These are phyloP conservation scores for Ciona savignyi DNA, from an alignment of 23 tunicate genomes.

Conservation along the genomic window DNA sequence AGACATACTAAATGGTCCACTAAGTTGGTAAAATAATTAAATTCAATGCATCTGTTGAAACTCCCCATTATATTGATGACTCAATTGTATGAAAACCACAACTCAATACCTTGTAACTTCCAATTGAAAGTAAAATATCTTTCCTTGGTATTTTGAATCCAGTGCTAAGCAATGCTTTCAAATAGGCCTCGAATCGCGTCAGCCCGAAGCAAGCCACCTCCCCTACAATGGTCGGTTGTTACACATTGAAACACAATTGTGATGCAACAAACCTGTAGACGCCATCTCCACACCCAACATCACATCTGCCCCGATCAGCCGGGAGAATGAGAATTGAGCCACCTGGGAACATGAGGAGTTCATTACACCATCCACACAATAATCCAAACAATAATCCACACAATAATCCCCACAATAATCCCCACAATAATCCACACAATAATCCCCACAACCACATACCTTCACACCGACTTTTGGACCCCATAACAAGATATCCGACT, in stretches of 20 bases:
- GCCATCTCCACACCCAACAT: slow-evolving; percentile 99
- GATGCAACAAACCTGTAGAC: slow-evolving; percentile 57
- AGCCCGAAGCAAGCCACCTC: slow-evolving; percentile 93
- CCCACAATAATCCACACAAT: too few species aligned
- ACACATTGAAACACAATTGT: too few species aligned
- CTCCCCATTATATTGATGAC: too few species aligned
- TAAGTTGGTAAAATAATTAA: too few species aligned
- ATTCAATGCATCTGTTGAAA: too few species aligned
- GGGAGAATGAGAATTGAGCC: slow-evolving; percentile 88
- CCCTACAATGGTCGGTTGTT: slow-evolving; percentile 27
- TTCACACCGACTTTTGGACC: slow-evolving; percentile 45
- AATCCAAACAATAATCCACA: neutral
- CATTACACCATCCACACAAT: slow-evolving; percentile 76
- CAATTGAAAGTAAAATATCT: slow-evolving; percentile 74
- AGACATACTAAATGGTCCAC: neutral
- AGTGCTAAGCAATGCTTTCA: slow-evolving; percentile 86
- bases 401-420: too few species aligned
- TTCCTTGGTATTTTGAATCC: slow-evolving; percentile 80
- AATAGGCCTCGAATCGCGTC: slow-evolving; percentile 71
- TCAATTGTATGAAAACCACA: too few species aligned
- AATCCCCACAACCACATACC: slow-evolving; percentile 41
- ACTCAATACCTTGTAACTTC: slow-evolving; percentile 77
- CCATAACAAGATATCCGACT: slow-evolving; percentile 23
- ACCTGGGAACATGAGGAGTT: slow-evolving; percentile 78
- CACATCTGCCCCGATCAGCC: slow-evolving; percentile 89